Base-by-base conservation (phyloP, 2,797 vertebrate genomes). In the Cryptoprocta ferox region DNA sequence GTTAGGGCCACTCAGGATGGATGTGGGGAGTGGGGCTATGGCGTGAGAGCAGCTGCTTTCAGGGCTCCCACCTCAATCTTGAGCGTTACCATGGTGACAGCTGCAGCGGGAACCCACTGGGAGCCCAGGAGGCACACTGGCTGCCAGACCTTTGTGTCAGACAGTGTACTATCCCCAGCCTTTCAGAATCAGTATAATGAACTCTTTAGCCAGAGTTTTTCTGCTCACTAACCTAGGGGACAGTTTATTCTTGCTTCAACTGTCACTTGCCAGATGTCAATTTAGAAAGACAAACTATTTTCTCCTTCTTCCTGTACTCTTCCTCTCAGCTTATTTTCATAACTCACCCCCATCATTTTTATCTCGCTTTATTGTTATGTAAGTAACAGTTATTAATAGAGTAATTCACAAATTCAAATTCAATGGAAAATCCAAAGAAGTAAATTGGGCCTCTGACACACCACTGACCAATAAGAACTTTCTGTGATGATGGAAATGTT, bases 81-180 rank as follows among this genome's bases (percentile, higher is more conserved):
- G 30, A 76, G 26, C 0, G 81, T 98, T 97, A 84, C 70, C 91
- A 95, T 97, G 96, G 97, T 90, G 94, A 98, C 88, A 94, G 91
- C 90, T 79, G 94, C 91, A 66, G 61, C 32, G 32, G 89, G 80
- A 97, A 63, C 82, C 90, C 71, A 85, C 92, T 15, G 84, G 90
- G 94, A 97, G 83, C 66, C n/a, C 95, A 76, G 95, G 13, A 81
- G 84, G 78, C 14, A 2, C 26, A 32, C 90, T 65, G 79, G 48
- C 87, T 89, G 89, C 89, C 87, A 66, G 89, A 94, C 83, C 86
- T 90, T 76, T 82, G 80, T 76, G 37, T 94, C 85, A 86, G 85
- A 89, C 39, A 14, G 26, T 10, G 30, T 2, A 21, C 89, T 66
- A 53, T 80, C 45, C 53, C 48, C 89, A 81, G 89, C 81, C 93